Evolutionary conservation across 1,140 invertebrate species (phyloP), one percentile per base, ranked within the genome.

Genomic region (Drosophila saltans): DNA sequence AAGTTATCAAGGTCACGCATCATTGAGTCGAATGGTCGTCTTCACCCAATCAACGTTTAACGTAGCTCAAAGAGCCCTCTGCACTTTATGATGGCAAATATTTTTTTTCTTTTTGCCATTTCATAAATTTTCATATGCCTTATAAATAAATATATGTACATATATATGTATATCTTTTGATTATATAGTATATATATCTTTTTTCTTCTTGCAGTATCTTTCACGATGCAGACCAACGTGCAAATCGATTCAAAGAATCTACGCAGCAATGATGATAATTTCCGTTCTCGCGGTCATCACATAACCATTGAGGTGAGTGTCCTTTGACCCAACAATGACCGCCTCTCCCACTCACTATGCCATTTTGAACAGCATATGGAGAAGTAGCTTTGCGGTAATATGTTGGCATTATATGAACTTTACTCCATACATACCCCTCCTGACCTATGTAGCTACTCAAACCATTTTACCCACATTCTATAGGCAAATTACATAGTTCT

Each of bases 201-300:
- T 11, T 40, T 60, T 21, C 16, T 45, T 16, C 40, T 69, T 69
- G 45, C 16, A 63, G 60, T 7, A 36, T 33, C 21, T 3, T 41
- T 48, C 88, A 93, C 77, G 45, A 95, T 95, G 94, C 94, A 95
- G 93, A 95, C 94, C 11, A 95, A 95, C 83, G 94, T 95, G 69
- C 94, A 95, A 90, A 95, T 95, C 59, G 94, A 95, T 91, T 94
- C 94, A 24, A 95, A 94, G 85, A 93, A 92, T 73, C 92, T 95
- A 45, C 93, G 94, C 41, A 92, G 92, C 71, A 94, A 93, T 39
- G 94, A 94, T 45, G 90, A 91, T 59, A 91, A 91, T 70, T 79
- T 93, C 92, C 78, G 93, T 88, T 69, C 93, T 90, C 77, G 94
- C 93, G 92, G 94, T 92, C 66, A 94, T 93, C 91, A 94, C 93